These are phyloP conservation scores for Falcunculus frontatus DNA, from an alignment of 2,113 vertebrate species.

Conservation along the genomic window DNA sequence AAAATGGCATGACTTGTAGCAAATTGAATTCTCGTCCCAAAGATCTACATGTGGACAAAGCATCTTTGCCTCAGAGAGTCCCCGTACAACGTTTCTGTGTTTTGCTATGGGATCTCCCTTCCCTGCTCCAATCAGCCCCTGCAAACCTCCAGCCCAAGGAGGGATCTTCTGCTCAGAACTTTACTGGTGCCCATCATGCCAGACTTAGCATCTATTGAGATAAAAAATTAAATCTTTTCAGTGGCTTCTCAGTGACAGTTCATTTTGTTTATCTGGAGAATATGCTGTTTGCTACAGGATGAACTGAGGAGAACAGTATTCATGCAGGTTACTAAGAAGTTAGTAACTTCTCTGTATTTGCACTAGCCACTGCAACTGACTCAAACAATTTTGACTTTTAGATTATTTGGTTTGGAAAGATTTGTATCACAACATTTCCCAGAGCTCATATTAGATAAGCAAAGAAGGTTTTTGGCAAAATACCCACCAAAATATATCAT, in stretches of 20 bases:
- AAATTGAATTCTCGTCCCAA: background rate
- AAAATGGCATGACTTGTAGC: background rate
- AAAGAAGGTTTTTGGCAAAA: background rate
- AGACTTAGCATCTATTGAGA: background rate
- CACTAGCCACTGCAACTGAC: background rate
- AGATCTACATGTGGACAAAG: background rate
- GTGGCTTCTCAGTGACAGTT: background rate
- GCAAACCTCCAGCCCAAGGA: background rate
- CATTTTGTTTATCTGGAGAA: background rate
- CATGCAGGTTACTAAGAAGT: background rate
- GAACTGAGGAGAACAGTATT: background rate
- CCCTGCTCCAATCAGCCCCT: fast-evolving
- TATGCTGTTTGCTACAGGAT: background rate
- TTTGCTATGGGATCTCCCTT: background rate
- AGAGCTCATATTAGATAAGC: background rate
- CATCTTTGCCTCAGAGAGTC: background rate
- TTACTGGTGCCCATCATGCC: background rate
- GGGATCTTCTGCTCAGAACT: background rate
- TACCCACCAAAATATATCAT: background rate
- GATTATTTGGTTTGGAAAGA: background rate
- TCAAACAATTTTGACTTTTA: background rate
- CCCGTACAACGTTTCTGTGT: background rate
- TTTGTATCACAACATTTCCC: background rate
- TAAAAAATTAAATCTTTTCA: background rate
- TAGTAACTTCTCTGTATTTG: background rate